phyloP scores from a whole-genome alignment of 2,113 vertebrate genomes.

The Galeopterus variegatus region DNA sequence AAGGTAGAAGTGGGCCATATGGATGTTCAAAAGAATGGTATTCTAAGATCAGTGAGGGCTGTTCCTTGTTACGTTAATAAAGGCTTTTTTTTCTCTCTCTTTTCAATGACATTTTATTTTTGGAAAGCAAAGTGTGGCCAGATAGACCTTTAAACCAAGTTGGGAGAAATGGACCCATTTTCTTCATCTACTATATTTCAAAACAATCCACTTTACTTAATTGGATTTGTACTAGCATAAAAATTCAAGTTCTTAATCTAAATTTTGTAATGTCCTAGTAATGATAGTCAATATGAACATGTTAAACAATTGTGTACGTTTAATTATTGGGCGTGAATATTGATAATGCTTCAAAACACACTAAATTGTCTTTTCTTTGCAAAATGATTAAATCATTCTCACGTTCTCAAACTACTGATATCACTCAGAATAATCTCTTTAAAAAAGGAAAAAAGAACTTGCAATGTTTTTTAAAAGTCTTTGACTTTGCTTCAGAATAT shows the following conservation, averaged over 20 bases:
- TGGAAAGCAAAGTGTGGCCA: not conserved
- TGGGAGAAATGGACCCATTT: slow-evolving; percentile 58
- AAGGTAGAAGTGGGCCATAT: not conserved
- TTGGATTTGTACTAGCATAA: slow-evolving; percentile 31
- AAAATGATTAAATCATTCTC: not conserved
- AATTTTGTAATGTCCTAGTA: not conserved
- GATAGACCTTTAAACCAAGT: slow-evolving; percentile 54
- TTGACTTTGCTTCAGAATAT: not conserved
- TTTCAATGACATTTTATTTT: not conserved
- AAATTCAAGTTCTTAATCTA: slow-evolving; percentile 27
- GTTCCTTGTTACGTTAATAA: not conserved
- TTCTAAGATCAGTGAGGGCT: too few relatives aligned
- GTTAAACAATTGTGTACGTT: not conserved
- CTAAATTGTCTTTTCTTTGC: not conserved
- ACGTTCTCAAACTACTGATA: not conserved
- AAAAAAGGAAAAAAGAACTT: not conserved
- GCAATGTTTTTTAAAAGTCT: not conserved
- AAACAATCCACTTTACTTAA: slow-evolving; percentile 17
- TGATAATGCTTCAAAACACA: not conserved
- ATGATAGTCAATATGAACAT: not conserved
- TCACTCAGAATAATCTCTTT: slow-evolving; percentile 18
- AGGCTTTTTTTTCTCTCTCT: not conserved
- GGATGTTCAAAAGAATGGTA: not conserved
- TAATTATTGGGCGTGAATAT: not conserved
- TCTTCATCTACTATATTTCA: slow-evolving; percentile 37